phyloP scores from a whole-genome alignment of 2,797 vertebrate species.

The Ptychadena robeensis region DNA sequence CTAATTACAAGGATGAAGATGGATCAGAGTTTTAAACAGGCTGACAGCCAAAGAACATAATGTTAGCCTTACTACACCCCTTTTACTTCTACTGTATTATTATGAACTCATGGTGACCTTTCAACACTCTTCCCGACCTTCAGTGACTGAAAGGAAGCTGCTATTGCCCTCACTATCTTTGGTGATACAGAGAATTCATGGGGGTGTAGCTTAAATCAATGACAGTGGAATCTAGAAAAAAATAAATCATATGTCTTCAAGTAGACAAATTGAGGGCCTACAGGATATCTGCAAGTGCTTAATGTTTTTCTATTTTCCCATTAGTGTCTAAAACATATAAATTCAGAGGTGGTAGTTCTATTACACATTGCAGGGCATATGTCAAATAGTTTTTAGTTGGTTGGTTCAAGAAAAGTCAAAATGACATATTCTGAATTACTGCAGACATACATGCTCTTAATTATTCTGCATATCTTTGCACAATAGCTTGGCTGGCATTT shows the following conservation, averaged over 20 bases:
- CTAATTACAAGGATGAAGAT: constrained; percentile 74
- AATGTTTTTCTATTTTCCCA: constrained; percentile 63
- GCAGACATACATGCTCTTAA: constrained; percentile 47
- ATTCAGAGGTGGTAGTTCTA: constrained; percentile 74
- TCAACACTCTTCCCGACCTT: constrained; percentile 80
- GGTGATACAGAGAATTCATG: constrained; percentile 71
- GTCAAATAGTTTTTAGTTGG: constrained; percentile 58
- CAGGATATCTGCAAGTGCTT: constrained; percentile 70
- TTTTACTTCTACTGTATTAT: constrained; percentile 72
- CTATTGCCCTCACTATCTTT: constrained; percentile 72
- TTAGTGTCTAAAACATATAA: constrained; percentile 75
- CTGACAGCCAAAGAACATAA: constrained; percentile 70
- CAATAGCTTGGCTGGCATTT: constrained; percentile 34
- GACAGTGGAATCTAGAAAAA: constrained; percentile 79
- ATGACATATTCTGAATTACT: constrained; percentile 47
- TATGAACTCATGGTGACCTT: constrained; percentile 81
- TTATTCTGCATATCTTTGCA: constrained; percentile 45
- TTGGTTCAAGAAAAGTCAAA: constrained; percentile 44
- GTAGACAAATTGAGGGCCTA: constrained; percentile 76
- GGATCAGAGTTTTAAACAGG: constrained; percentile 72
- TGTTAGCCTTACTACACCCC: constrained; percentile 71
- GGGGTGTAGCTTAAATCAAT: constrained; percentile 73
- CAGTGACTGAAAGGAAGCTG: constrained; percentile 74
- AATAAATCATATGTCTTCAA: constrained; percentile 79
- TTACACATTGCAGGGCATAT: constrained; percentile 66